Conservation (phyloP, 2,113 vertebrate genomes). For the Haemorhous mexicanus region DNA sequence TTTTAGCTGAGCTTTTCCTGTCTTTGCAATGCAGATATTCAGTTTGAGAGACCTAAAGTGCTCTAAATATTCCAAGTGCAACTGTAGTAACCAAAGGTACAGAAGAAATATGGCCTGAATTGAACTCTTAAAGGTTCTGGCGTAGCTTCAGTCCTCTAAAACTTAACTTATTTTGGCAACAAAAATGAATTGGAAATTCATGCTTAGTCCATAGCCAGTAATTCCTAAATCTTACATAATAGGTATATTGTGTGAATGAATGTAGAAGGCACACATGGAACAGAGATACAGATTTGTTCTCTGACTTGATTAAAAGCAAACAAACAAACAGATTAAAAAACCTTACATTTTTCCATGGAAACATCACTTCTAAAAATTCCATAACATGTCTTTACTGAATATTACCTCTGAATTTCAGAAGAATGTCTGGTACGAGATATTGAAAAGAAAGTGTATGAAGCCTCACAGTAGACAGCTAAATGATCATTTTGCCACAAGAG, state of each 20-base stretch:
- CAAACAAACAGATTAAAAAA: not conserved
- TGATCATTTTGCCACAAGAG: not conserved
- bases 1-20: slow-evolving; percentile 1
- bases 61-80: not conserved
- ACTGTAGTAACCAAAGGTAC: not conserved
- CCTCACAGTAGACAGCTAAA: not conserved
- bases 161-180: not conserved
- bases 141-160: not conserved
- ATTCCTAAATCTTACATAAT: not conserved
- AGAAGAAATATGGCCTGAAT: not conserved
- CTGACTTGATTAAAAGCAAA: not conserved
- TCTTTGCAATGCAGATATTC: not conserved
- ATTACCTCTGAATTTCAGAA: not conserved
- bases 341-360: not conserved
- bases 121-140: not conserved
- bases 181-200: not conserved
- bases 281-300: not conserved
- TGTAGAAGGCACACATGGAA: not conserved
- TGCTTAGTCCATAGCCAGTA: not conserved
- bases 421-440: not conserved
- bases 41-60: not conserved
- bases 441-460: not conserved
- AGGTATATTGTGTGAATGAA: not conserved
- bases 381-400: not conserved
- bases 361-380: not conserved